These are phyloP conservation scores for Otis tarda DNA, from an alignment of 2,113 vertebrate species.

Conservation along the genomic window DNA sequence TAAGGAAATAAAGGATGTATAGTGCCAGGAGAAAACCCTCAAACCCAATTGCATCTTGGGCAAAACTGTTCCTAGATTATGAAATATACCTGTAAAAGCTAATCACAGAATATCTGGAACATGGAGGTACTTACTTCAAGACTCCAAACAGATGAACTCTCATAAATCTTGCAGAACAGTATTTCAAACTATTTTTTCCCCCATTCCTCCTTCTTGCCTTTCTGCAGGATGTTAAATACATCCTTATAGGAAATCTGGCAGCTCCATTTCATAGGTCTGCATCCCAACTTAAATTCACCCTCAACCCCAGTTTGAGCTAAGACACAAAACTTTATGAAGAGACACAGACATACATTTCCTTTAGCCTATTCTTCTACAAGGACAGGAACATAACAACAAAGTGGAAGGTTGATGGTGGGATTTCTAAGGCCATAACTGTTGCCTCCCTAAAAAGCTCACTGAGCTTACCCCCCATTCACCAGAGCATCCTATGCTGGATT, in stretches of 20 bases:
- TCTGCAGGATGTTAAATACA: neutral
- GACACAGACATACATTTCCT: neutral
- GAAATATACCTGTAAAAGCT: neutral
- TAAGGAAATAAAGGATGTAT: neutral
- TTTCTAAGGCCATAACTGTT: neutral
- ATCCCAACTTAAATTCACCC: neutral
- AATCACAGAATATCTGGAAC: neutral
- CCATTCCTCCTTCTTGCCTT: neutral
- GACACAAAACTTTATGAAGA: neutral
- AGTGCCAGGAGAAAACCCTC: neutral
- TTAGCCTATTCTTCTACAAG: fast-evolving
- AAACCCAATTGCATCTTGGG: neutral
- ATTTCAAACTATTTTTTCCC: neutral
- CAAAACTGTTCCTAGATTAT: neutral
- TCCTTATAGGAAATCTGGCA: neutral
- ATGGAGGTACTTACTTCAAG: neutral
- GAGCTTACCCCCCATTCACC: neutral
- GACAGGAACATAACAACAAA: neutral
- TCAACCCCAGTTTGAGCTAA: neutral
- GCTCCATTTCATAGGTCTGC: neutral
- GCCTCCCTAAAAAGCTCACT: neutral
- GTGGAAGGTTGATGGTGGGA: neutral
- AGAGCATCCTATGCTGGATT: neutral
- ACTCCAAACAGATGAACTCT: neutral
- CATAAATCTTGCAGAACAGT: neutral